Evolutionary conservation across 2,888 invertebrate species (phyloP), one percentile per base, ranked within the genome.

Genomic region (Eulithis testata): DNA sequence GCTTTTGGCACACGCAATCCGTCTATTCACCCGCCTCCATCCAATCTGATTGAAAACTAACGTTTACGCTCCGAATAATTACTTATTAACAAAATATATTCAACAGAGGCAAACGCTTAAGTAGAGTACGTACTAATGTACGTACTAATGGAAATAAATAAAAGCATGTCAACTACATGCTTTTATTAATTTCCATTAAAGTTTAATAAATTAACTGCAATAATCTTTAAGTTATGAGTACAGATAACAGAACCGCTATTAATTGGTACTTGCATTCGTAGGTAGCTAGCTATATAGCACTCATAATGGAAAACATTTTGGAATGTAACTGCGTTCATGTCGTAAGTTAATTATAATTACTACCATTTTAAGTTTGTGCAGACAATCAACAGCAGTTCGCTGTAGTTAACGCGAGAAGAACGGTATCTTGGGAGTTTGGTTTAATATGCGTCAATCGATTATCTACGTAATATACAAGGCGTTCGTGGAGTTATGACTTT

Each of bases 371-470:
- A 64, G 66, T 70, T 65, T 50, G 60, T 65, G 57, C 47, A 66
- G 71, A 73, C 70, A 74, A 74, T 73, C 63, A 70, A 56, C 57
- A 45, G 69, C 59, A 62, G 61, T 55, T 54, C 59, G 61, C 58
- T 64, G 68, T 67, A 63, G 64, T 70, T 69, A 70, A 66, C 63
- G 64, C 60, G 64, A 54, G 66, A 61, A 63, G 64, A 79, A 79
- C 82, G 79, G 80, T 76, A 81, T 70, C 70, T 76, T 75, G 73
- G 75, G 71, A 72, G 72, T 74, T 70, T 74, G 76, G 69, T 73
- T 75, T 78, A 76, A 77, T 79, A 74, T 77, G 69, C 75, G 70
- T 75, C 80, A 80, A 80, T 81, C 80, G 79, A 81, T 82, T 82
- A 81, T 74, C 73, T 72, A 75, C 72, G 66, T 80, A 73, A 40